Evolutionary conservation across 2,888 invertebrate species (phyloP).

Genomic region (Epiperipatus broadwayi): DNA sequence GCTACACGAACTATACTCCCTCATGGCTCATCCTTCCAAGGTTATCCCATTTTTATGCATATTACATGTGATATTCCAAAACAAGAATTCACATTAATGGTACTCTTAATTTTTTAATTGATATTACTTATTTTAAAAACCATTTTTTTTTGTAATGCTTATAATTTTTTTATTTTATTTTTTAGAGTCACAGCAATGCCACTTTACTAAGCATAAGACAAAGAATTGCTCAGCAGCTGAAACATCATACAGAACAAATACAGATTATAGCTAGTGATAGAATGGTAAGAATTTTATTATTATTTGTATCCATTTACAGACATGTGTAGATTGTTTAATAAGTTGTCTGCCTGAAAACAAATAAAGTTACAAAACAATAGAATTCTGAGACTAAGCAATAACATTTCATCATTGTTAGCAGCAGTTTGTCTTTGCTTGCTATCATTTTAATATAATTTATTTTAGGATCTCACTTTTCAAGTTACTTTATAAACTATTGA

Average conservation of each 20-base stretch:
- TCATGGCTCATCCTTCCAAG: conserved; percentile 33
- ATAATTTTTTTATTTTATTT: conserved; percentile 13
- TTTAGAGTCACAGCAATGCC: conserved; percentile 30
- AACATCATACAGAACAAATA: conserved; percentile 24
- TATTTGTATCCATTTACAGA: too few relatives aligned
- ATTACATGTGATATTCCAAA: conserved; percentile 28
- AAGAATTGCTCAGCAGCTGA: conserved; percentile 26
- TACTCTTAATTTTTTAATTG: conserved; percentile 16
- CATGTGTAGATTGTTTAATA: too few relatives aligned
- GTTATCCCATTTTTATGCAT: conserved; percentile 27
- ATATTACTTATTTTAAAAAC: background rate
- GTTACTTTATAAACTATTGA: too few relatives aligned
- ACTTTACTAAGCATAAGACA: conserved; percentile 26
- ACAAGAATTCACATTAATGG: conserved; percentile 27
- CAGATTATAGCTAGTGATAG: conserved; percentile 28
- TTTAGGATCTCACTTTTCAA: too few relatives aligned
- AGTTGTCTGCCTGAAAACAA: too few relatives aligned
- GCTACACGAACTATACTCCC: conserved; percentile 30
- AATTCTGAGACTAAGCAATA: too few relatives aligned
- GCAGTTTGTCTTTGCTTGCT: too few relatives aligned
- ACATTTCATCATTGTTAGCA: too few relatives aligned
- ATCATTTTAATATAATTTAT: too few relatives aligned
- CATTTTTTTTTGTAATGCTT: background rate
- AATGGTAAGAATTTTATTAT: conserved; percentile 20
- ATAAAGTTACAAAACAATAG: too few relatives aligned